Evolutionary conservation across 2,113 vertebrate genomes (phyloP).

Genomic region (Entelurus aequoreus): DNA sequence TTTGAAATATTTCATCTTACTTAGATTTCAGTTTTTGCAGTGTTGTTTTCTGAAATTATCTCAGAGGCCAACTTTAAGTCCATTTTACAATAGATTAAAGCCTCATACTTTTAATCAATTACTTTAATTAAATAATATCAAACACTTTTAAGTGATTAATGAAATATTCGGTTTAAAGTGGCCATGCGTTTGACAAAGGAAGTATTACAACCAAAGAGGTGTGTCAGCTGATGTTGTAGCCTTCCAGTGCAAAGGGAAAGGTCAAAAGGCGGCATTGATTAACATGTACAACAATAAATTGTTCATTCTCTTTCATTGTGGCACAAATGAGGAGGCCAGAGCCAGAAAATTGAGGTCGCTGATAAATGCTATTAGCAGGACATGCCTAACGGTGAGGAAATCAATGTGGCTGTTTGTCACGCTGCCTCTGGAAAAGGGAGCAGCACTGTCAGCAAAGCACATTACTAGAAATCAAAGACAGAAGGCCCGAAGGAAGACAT

Average conservation of each 20-base stretch:
- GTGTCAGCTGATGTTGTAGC: constrained; percentile 54
- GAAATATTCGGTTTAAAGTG: background rate
- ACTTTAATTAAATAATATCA: background rate
- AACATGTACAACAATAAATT: constrained; percentile 98
- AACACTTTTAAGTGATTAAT: background rate
- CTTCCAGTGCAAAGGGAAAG: constrained; percentile 63
- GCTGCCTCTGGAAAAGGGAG: constrained; percentile 75
- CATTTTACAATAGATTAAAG: too few species aligned
- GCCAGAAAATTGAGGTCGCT: constrained; percentile 82
- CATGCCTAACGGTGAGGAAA: constrained; percentile 69
- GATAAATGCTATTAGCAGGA: constrained; percentile 85
- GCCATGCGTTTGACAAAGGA: background rate
- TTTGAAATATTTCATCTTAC: too few species aligned
- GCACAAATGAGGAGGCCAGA: constrained; percentile 79
- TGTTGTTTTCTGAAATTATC: too few species aligned
- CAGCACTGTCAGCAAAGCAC: constrained; percentile 82
- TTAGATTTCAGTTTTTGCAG: too few species aligned
- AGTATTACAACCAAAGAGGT: constrained; percentile 29
- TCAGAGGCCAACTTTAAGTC: too few species aligned
- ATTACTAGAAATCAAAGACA: constrained; percentile 94
- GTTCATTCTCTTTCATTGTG: constrained; percentile 91
- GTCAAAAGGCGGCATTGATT: constrained; percentile 95
- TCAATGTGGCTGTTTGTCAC: constrained; percentile 97
- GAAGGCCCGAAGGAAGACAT: constrained; percentile 65
- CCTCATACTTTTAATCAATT: too few species aligned